These are phyloP conservation scores for Deladenus siricidicola DNA, from an alignment of 2,888 invertebrate species.

Conservation along the genomic window DNA sequence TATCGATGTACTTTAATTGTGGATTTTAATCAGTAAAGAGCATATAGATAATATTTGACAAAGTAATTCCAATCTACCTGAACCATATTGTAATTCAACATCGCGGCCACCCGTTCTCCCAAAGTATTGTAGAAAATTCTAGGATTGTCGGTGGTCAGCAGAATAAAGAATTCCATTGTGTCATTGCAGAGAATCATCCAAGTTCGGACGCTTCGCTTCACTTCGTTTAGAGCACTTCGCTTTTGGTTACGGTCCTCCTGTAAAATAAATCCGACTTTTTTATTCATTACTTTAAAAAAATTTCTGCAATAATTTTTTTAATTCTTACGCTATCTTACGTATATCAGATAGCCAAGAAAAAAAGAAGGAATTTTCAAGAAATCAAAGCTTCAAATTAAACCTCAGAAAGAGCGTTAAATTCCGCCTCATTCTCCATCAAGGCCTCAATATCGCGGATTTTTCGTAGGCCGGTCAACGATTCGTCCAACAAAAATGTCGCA, in stretches of 20 bases:
- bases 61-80: constrained; percentile 63
- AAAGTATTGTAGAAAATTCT: constrained; percentile 76
- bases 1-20: not conserved
- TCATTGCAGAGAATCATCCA: constrained; percentile 63
- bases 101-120: constrained; percentile 85
- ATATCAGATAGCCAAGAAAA: too few species aligned
- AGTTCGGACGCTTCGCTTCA: constrained; percentile 53
- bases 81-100: constrained; percentile 94
- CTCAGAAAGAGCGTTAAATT: constrained; percentile 16
- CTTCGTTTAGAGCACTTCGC: constrained; percentile 42
- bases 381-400: too few species aligned
- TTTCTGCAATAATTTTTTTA: too few species aligned
- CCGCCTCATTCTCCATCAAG: constrained; percentile 65
- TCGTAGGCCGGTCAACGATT: constrained; percentile 78
- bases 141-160: constrained; percentile 79
- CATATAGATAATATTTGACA: not conserved
- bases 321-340: too few species aligned
- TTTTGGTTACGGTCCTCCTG: constrained; percentile 47
- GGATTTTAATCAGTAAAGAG: not conserved
- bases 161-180: constrained; percentile 95
- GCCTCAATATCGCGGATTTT: constrained; percentile 70
- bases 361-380: too few species aligned
- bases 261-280: not conserved
- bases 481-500: constrained; percentile 88
- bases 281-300: not conserved